Conservation (phyloP, 2,888 invertebrate species). For the Agelastica alni region DNA sequence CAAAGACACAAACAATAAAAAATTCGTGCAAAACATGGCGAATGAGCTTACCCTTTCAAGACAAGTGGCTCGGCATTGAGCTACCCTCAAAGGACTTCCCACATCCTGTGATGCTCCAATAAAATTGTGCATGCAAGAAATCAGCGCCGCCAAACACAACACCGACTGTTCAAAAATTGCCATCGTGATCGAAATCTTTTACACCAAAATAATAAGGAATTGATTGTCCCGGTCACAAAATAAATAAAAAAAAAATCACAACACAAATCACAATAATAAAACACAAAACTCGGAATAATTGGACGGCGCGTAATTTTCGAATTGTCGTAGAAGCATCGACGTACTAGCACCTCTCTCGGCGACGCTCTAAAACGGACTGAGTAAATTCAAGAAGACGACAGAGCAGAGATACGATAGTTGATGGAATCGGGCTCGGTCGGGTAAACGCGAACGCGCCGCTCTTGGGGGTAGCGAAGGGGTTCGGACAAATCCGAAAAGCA, state of each 20-base stretch:
- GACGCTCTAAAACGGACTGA: slow-evolving; percentile 46
- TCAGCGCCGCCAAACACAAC: slow-evolving; percentile 47
- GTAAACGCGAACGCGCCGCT: slow-evolving; percentile 38
- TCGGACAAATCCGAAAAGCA: slow-evolving; percentile 36
- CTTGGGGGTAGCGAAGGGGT: slow-evolving; percentile 46
- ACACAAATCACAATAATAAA: slow-evolving; percentile 32
- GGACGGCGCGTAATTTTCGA: slow-evolving; percentile 28
- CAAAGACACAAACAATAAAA: not conserved
- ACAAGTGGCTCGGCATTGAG: slow-evolving; percentile 74
- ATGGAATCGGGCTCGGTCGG: slow-evolving; percentile 46
- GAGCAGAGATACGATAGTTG: slow-evolving; percentile 40
- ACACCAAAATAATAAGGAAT: slow-evolving; percentile 30
- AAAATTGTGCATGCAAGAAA: slow-evolving; percentile 52
- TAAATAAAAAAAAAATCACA: slow-evolving; percentile 32
- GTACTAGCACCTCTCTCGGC: slow-evolving; percentile 26
- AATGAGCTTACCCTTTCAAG: slow-evolving; percentile 66
- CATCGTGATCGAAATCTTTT: too few species aligned
- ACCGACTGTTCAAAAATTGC: slow-evolving; percentile 49
- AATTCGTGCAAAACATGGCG: slow-evolving; percentile 29
- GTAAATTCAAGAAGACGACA: slow-evolving; percentile 26
- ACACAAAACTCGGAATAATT: slow-evolving; percentile 8
- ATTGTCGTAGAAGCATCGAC: slow-evolving; percentile 30
- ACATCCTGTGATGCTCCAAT: slow-evolving; percentile 67
- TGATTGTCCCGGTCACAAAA: slow-evolving; percentile 19
- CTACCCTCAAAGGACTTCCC: slow-evolving; percentile 71